A percentile compares a stretch with the other conserved stretches of the same genome.
Conservation (phyloP, 2,113 vertebrate genomes). For the Pseudorhombus dupliciocellatus region DNA sequence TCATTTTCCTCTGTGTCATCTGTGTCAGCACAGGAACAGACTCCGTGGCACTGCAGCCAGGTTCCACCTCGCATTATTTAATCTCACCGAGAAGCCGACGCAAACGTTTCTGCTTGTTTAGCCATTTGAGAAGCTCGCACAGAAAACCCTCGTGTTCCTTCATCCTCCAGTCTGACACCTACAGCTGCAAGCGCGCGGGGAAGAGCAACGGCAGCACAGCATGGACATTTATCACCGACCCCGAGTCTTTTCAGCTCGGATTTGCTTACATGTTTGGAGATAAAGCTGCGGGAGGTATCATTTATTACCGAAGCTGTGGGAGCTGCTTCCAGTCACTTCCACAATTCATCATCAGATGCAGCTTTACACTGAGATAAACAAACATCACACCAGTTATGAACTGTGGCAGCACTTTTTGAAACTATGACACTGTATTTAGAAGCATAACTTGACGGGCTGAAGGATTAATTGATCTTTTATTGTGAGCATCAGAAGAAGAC, state of each 20-base stretch:
- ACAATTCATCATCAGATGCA: slow-evolving; percentile 26
- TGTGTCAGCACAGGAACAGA: too few species aligned
- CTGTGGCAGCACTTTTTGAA: neutral
- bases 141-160: slow-evolving; percentile 10
- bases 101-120: slow-evolving; percentile 13
- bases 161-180: slow-evolving; percentile 26
- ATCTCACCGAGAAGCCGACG: slow-evolving; percentile 1
- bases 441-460: neutral
- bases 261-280: slow-evolving; percentile 24
- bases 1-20: slow-evolving; percentile 21
- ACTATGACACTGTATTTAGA: neutral
- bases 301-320: slow-evolving; percentile 31
- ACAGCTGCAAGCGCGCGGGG: slow-evolving; percentile 23
- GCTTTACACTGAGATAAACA: neutral
- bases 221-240: slow-evolving; percentile 35
- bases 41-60: slow-evolving; percentile 11
- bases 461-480: neutral
- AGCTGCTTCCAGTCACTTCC: slow-evolving; percentile 14
- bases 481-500: neutral
- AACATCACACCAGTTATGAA: too few species aligned
- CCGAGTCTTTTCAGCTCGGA: slow-evolving; percentile 4
- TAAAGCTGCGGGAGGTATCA: slow-evolving; percentile 32
- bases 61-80: neutral
- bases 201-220: slow-evolving; percentile 14
- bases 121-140: neutral